These are phyloP conservation scores for Allacma fusca DNA, from an alignment of 2,888 invertebrate species.

Conservation along the genomic window DNA sequence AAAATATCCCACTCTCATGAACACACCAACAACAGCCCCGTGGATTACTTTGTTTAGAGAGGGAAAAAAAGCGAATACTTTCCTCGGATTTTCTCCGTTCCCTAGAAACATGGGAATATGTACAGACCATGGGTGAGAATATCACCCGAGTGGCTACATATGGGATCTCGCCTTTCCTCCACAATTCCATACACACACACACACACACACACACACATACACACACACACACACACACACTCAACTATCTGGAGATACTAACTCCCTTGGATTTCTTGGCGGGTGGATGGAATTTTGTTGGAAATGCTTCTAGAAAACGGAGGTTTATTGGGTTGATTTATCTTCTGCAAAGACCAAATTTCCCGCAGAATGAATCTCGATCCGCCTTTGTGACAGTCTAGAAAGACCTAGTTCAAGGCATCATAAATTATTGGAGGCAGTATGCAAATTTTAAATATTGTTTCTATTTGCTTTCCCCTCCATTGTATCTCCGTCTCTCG, in stretches of 20 bases:
- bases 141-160: too few relatives aligned
- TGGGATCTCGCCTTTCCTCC: too few relatives aligned
- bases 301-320: constrained; percentile 1
- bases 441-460: constrained; percentile 16
- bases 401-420: neutral
- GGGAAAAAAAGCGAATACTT: neutral
- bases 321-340: constrained; percentile 12
- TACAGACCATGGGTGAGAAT: too few relatives aligned
- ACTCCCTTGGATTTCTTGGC: constrained; percentile 14
- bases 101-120: too few relatives aligned
- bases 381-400: constrained; percentile 8
- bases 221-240: too few relatives aligned
- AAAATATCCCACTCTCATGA: neutral
- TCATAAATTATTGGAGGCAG: neutral
- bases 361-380: constrained; percentile 13
- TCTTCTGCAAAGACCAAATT: neutral
- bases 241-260: too few relatives aligned
- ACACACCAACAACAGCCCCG: neutral
- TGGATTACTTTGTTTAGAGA: constrained; percentile 8
- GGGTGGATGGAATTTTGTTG: neutral
- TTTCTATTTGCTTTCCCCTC: neutral
- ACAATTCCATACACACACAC: too few relatives aligned
- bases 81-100: neutral
- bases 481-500: neutral
- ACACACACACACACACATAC: too few relatives aligned